Evolutionary conservation across 2,888 invertebrate species (phyloP).

Genomic region (Phorcus lineatus): DNA sequence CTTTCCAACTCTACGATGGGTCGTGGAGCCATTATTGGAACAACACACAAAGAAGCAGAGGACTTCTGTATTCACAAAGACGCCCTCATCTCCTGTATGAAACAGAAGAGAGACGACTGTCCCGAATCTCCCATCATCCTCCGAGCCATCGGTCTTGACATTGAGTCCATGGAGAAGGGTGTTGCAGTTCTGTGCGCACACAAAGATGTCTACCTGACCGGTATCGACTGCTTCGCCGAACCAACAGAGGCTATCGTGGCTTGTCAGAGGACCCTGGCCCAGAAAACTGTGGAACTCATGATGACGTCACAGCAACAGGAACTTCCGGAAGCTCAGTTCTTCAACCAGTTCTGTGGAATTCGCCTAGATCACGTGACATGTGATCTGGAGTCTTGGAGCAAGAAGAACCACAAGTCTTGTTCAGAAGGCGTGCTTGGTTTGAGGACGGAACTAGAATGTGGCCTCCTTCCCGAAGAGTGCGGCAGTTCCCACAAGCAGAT

Average conservation of each 20-base stretch:
- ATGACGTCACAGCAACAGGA: constrained; percentile 27
- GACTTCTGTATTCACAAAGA: constrained; percentile 41
- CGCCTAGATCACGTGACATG: constrained; percentile 35
- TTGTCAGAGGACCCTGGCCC: constrained; percentile 33
- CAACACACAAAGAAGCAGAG: constrained; percentile 25
- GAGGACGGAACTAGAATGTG: constrained; percentile 46
- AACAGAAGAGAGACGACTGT: constrained; percentile 33
- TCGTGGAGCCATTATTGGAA: constrained; percentile 41
- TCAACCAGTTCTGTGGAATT: constrained; percentile 23
- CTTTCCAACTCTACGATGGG: constrained; percentile 39
- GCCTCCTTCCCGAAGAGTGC: constrained; percentile 38
- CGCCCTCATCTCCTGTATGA: constrained; percentile 38
- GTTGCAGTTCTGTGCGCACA: constrained; percentile 38
- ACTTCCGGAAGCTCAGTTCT: constrained; percentile 8
- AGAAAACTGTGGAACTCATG: constrained; percentile 32
- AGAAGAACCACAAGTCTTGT: constrained; percentile 41
- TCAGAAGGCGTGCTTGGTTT: constrained; percentile 36
- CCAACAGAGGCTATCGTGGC: constrained; percentile 10
- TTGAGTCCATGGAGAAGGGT: constrained; percentile 40
- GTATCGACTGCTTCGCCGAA: constrained; percentile 24
- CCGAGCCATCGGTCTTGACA: constrained; percentile 36
- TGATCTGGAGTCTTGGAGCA: constrained; percentile 40
- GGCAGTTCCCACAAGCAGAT: constrained; percentile 13
- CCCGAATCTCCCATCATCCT: constrained; percentile 40
- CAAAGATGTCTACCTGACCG: constrained; percentile 31